phyloP scores from a whole-genome alignment of 2,113 vertebrate genomes.

The Pseudonaja textilis region DNA sequence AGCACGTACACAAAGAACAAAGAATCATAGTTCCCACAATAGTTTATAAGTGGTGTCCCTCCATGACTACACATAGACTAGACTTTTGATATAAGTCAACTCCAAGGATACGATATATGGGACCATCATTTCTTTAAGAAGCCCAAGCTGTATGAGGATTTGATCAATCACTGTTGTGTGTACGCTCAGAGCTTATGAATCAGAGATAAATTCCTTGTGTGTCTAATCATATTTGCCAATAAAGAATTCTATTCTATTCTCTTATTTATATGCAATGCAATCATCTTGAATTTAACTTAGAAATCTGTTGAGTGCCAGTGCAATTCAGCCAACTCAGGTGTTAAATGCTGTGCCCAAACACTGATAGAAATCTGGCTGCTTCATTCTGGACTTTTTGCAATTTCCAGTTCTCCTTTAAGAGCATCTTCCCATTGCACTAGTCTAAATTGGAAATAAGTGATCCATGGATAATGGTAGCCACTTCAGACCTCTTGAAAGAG shows the following conservation, averaged over 20 bases:
- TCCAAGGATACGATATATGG: not conserved
- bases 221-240: too few relatives aligned
- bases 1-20: too few relatives aligned
- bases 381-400: not conserved
- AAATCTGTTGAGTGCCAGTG: not conserved
- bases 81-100: not conserved
- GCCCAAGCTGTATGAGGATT: not conserved
- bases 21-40: too few relatives aligned
- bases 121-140: not conserved
- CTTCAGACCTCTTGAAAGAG: not conserved
- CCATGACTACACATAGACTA: not conserved
- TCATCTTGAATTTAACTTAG: not conserved
- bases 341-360: not conserved
- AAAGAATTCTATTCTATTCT: too few relatives aligned
- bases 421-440: not conserved
- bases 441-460: not conserved
- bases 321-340: not conserved
- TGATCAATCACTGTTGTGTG: too few relatives aligned
- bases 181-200: too few relatives aligned
- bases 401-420: not conserved
- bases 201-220: too few relatives aligned
- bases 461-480: not conserved
- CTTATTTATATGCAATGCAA: not conserved
- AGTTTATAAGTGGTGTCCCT: not conserved
- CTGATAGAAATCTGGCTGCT: not conserved